Evolutionary conservation across 2,888 invertebrate genomes (phyloP).

Genomic region (Megastigmus dorsalis): DNA sequence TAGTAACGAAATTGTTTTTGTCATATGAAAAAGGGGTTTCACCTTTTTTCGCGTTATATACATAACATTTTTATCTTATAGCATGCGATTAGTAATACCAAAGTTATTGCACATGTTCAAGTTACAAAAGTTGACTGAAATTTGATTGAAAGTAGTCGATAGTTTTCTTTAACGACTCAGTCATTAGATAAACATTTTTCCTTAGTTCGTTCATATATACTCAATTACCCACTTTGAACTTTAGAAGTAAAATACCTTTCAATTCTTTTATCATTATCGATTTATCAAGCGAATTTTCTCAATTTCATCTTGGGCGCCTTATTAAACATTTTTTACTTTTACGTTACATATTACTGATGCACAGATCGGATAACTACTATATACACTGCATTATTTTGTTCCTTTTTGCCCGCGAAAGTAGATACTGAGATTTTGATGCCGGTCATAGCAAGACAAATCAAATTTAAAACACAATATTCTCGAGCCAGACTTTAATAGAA

Average conservation of each 20-base stretch:
- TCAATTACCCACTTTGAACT: slow-evolving; percentile 16
- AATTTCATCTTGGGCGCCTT: slow-evolving; percentile 1
- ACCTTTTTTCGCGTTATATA: not conserved
- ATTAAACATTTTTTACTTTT: slow-evolving; percentile 9
- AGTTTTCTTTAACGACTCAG: slow-evolving; percentile 7
- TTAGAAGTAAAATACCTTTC: slow-evolving; percentile 1
- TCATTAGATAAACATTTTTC: slow-evolving; percentile 14
- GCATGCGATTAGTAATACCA: slow-evolving; percentile 28
- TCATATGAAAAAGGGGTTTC: not conserved
- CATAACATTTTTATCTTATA: not conserved
- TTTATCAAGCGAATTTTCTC: not conserved
- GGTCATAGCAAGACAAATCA: too few species aligned
- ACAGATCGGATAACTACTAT: slow-evolving; percentile 38
- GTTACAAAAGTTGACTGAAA: slow-evolving; percentile 19
- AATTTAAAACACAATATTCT: not conserved
- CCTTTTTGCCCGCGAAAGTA: slow-evolving; percentile 33
- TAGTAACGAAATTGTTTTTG: too few species aligned
- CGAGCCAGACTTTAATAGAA: not conserved
- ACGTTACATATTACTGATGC: slow-evolving; percentile 17
- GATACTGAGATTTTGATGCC: slow-evolving; percentile 34
- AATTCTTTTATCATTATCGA: slow-evolving; percentile 1
- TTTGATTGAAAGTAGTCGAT: not conserved
- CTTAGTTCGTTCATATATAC: slow-evolving; percentile 19
- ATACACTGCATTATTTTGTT: slow-evolving; percentile 37
- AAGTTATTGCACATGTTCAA: slow-evolving; percentile 20